A percentile compares a stretch with the other conserved stretches of the same genome.
Conservation (phyloP, 2,113 vertebrate species). For the Anser cygnoides region DNA sequence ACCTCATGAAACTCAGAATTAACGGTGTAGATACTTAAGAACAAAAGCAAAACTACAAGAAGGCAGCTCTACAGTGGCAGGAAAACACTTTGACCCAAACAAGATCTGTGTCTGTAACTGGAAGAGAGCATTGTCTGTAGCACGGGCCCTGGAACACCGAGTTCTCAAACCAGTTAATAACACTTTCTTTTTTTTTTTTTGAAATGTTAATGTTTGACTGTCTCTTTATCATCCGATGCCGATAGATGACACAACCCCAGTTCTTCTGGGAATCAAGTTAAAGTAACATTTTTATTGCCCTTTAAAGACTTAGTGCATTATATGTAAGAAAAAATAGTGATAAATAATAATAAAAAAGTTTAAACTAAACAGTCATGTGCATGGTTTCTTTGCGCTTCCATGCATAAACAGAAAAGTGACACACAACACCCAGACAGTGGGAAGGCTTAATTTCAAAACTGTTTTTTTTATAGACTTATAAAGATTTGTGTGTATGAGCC, state of each 20-base stretch:
- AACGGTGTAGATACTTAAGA: neutral
- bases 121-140: neutral
- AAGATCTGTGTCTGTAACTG: accelerated
- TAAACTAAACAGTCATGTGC: neutral
- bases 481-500: conserved; percentile 11
- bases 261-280: neutral
- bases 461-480: neutral
- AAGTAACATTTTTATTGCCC: conserved; percentile 2
- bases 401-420: neutral
- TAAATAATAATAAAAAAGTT: neutral
- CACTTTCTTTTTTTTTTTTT: neutral
- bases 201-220: neutral
- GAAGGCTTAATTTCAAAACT: conserved; percentile 14
- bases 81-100: neutral
- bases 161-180: neutral
- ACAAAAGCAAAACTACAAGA: too few relatives aligned
- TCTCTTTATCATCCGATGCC: neutral
- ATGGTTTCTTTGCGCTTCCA: neutral
- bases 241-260: neutral
- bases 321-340: neutral
- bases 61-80: neutral
- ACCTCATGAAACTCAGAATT: neutral
- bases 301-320: neutral
- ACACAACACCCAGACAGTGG: neutral
- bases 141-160: accelerated